Conservation (phyloP, 2,888 invertebrate species). For the Mongoloraphidia duomilia region DNA sequence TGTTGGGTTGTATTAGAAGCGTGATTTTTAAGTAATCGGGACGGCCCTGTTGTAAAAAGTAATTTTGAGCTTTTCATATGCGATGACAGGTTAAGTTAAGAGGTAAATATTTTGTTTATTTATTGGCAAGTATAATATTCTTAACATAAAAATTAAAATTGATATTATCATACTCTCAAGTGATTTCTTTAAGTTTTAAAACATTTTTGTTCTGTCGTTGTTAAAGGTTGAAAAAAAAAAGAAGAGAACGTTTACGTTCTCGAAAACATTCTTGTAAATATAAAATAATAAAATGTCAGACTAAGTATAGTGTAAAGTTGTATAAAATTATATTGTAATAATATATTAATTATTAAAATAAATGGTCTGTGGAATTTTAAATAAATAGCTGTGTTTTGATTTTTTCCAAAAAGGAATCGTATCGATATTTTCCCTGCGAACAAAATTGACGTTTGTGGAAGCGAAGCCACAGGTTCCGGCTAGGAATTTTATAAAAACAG, state of each 20-base stretch:
- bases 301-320: background rate
- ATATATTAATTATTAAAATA: background rate
- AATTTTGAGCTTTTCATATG: too few relatives aligned
- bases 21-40: too few relatives aligned
- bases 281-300: background rate
- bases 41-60: too few relatives aligned
- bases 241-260: background rate
- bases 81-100: too few relatives aligned
- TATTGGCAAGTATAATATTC: too few relatives aligned
- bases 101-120: too few relatives aligned
- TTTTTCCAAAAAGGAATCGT: background rate
- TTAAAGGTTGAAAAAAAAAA: background rate
- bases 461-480: too few relatives aligned
- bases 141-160: too few relatives aligned
- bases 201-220: background rate
- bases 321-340: slow-evolving; percentile 1
- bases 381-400: slow-evolving; percentile 1
- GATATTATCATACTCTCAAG: background rate
- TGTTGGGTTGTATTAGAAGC: too few relatives aligned
- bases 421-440: too few relatives aligned
- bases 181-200: background rate
- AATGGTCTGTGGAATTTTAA: background rate
- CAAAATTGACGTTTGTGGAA: too few relatives aligned
- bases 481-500: too few relatives aligned
- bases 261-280: background rate